A percentile compares a stretch with the other conserved stretches of the same genome.
These are phyloP conservation scores for Callospermophilus lateralis DNA, from an alignment of 2,113 vertebrate species.

Conservation along the genomic window DNA sequence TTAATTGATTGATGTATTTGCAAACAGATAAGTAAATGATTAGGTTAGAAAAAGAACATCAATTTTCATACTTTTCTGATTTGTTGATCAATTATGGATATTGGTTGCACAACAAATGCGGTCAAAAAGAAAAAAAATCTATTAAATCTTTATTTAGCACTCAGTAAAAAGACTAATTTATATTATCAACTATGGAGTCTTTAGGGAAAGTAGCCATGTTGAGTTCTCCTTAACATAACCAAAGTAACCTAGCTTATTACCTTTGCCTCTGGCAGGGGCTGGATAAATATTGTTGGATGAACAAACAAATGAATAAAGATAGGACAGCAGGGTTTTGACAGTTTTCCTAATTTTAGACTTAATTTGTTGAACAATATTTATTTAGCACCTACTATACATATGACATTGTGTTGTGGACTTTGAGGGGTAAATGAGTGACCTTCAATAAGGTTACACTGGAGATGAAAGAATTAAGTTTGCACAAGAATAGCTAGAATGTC, in stretches of 20 bases:
- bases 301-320: not conserved
- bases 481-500: not conserved
- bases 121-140: not conserved
- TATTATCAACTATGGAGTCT: not conserved
- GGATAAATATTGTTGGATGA: not conserved
- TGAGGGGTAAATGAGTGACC: not conserved
- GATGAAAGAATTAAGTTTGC: not conserved
- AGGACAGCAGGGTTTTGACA: not conserved
- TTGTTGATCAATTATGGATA: not conserved
- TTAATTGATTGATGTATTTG: not conserved
- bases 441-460: not conserved
- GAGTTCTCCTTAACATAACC: not conserved
- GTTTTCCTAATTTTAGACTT: constrained; percentile 45
- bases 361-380: constrained; percentile 20
- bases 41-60: not conserved
- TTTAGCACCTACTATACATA: not conserved
- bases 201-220: not conserved
- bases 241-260: not conserved
- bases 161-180: not conserved
- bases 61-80: not conserved
- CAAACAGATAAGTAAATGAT: not conserved
- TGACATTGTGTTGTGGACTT: not conserved
- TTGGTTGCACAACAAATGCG: not conserved
- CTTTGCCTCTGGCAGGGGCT: not conserved
- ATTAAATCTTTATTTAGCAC: not conserved